Conservation (phyloP, 2,113 vertebrate species). For the Bostrychus sinensis region DNA sequence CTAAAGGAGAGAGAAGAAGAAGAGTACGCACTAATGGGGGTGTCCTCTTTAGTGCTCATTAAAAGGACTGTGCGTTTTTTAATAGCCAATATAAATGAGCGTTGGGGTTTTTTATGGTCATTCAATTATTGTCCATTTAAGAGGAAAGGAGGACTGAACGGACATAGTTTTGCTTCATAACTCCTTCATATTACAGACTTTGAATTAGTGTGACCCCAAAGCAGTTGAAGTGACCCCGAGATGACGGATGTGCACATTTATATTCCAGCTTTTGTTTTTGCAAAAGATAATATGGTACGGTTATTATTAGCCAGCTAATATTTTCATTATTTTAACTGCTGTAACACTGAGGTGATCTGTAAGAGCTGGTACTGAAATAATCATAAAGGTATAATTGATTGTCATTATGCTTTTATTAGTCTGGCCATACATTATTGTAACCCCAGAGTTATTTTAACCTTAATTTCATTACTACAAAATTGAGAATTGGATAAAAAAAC, state of each 20-base stretch:
- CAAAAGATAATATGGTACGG: conserved; percentile 11
- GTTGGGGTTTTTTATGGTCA: conserved; percentile 62
- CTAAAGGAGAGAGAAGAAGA: conserved; percentile 16
- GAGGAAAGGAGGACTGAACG: conserved; percentile 51
- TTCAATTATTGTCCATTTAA: conserved; percentile 75
- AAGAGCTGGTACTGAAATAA: conserved; percentile 6
- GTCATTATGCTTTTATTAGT: not conserved
- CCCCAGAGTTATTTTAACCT: too few species aligned
- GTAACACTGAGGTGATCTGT: not conserved
- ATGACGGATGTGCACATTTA: not conserved
- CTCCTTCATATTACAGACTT: conserved; percentile 46
- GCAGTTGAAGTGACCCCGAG: conserved; percentile 21
- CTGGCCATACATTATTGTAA: too few species aligned
- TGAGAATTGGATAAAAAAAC: not conserved
- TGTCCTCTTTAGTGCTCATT: conserved; percentile 71
- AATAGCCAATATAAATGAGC: conserved; percentile 73
- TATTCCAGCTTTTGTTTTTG: conserved; percentile 4
- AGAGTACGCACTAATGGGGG: conserved; percentile 53
- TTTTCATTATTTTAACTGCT: not conserved
- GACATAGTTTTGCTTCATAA: conserved; percentile 54
- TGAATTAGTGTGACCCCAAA: conserved; percentile 40
- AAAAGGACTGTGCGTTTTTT: conserved; percentile 69
- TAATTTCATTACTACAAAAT: too few species aligned
- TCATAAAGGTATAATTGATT: not conserved
- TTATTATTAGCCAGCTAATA: conserved; percentile 4